Base-by-base conservation (phyloP, 2,888 invertebrate species). In the Cepaea hortensis region DNA sequence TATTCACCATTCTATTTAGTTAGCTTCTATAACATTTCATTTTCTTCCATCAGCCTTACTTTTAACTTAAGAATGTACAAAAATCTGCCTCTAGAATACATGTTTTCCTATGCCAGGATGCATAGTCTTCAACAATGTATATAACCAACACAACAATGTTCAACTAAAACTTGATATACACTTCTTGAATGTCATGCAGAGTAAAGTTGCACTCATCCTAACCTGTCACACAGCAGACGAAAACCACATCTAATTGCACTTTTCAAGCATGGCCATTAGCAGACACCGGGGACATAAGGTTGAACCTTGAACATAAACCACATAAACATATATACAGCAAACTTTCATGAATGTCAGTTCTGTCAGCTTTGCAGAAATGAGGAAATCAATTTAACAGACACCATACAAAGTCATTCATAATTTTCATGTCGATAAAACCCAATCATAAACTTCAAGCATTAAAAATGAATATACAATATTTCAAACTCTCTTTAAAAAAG, bases 211-310 rank as follows among this genome's bases (percentile, higher is more conserved):
- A 68, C 68, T 11, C 20, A 9, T 18, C n/a, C 5, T n/a, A 35
- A 79, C 23, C 20, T 77, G 3, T 61, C 55, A 77, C 20, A 61
- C 15, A 79, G 35, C 11, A 79, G 46, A 62, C 79, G 62, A 11
- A 55, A 15, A 62, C 62, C 79, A 79, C n/a, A 62, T 62, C 15
- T 62, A 62, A 79, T 79, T 79, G 79, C 79, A 79, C 79, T 62
- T 79, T 35, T 79, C 46, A 79, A 79, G 35, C 79, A 79, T 79
- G 79, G 79, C 79, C 35, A 23, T 62, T 62, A 35, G 79, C 62
- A 79, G 35, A 79, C 79, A 79, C 79, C 79, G 79, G 79, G 62
- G 79, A 79, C 62, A 55, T 7, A 55, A n/a, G n/a, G n/a, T 77
- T 55, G 55, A n/a, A 23, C n/a, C 61, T 77, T 55, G n/a, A 77